These are phyloP conservation scores for Podabrus alpinus DNA, from an alignment of 2,888 invertebrate species.

Conservation along the genomic window DNA sequence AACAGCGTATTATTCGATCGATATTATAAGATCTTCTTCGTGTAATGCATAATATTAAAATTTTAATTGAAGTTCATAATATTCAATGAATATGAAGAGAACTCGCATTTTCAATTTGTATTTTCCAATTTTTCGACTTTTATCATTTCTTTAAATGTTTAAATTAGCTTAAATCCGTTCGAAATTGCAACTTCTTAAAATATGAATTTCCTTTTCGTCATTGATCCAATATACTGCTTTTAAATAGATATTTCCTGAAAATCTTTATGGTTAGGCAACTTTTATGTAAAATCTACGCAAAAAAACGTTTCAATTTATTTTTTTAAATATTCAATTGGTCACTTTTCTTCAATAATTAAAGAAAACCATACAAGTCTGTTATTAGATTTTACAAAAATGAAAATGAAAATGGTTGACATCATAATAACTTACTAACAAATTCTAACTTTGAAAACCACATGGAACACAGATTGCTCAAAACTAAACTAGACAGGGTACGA, in stretches of 20 bases:
- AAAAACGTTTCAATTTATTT: no score
- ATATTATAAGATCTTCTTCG: conserved; percentile 11
- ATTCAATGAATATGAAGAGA: background rate
- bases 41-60: background rate
- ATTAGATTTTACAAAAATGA: no score
- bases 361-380: no score
- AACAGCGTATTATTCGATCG: conserved; percentile 12
- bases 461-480: no score
- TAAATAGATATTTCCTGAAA: no score
- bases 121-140: background rate
- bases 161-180: background rate
- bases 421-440: no score
- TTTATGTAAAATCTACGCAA: background rate
- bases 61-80: background rate
- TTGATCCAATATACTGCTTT: no score
- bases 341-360: no score
- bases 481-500: no score
- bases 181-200: background rate
- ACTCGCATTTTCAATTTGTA: background rate
- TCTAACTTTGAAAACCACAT: no score
- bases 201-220: background rate
- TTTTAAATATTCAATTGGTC: no score
- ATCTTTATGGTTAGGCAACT: background rate
- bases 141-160: background rate
- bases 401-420: no score